Conservation (phyloP, 2,888 invertebrate species). For the Cistogaster globosa region DNA sequence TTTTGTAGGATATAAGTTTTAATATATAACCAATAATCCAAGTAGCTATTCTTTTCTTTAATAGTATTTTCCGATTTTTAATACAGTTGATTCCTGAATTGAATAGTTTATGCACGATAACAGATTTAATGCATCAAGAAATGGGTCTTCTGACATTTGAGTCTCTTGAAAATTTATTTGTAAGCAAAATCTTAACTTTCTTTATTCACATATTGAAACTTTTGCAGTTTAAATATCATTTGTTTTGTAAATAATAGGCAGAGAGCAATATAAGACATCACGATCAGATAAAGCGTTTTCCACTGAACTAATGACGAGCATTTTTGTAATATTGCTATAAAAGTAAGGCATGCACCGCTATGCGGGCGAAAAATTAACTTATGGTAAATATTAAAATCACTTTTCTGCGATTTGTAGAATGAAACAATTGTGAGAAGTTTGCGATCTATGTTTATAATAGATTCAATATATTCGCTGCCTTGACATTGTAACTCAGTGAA, state of each 20-base stretch:
- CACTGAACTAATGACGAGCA: background rate
- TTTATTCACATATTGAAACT: background rate
- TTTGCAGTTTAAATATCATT: background rate
- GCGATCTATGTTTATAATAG: background rate
- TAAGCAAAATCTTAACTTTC: background rate
- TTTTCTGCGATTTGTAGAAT: background rate
- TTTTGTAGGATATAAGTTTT: slow-evolving; percentile 9
- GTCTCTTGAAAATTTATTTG: background rate
- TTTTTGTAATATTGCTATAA: background rate
- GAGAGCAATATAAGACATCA: background rate
- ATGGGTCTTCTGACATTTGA: background rate
- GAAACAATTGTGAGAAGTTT: background rate
- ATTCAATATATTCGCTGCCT: background rate
- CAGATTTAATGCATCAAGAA: background rate
- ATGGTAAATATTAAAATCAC: background rate
- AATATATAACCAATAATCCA: slow-evolving; percentile 7
- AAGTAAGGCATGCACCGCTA: background rate
- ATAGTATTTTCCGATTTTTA: background rate
- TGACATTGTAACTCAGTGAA: slow-evolving; percentile 2
- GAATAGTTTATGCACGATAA: background rate
- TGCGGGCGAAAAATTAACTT: background rate
- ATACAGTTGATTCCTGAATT: slow-evolving; percentile 7
- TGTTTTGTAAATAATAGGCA: background rate
- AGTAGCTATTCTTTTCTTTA: slow-evolving; percentile 2
- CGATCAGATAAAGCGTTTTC: background rate